These are phyloP conservation scores for Pedetes capensis DNA, from an alignment of 2,113 vertebrate genomes.

Conservation along the genomic window DNA sequence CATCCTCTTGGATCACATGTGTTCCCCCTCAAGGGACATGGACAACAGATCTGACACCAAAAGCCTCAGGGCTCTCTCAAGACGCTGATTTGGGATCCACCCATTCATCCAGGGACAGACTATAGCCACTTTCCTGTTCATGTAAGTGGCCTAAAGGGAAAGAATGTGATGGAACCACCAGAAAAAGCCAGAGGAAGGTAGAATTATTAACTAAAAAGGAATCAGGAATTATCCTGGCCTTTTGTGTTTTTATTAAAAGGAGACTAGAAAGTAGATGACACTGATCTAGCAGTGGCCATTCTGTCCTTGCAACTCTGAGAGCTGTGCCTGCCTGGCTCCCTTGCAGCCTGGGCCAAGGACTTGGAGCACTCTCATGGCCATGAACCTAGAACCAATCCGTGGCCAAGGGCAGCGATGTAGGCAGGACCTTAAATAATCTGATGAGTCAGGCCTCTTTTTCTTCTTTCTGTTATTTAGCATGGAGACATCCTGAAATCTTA, in stretches of 20 bases:
- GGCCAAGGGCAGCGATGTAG: background rate
- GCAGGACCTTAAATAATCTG: background rate
- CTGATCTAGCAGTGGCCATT: background rate
- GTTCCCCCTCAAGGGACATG: background rate
- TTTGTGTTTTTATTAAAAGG: background rate
- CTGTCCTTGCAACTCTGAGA: background rate
- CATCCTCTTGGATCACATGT: background rate
- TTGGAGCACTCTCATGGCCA: background rate
- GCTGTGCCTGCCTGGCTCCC: background rate
- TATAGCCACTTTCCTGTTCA: background rate
- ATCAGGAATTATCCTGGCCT: background rate
- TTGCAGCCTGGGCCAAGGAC: background rate
- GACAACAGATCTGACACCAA: background rate
- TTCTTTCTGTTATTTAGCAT: background rate
- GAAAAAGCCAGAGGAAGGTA: background rate
- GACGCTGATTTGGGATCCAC: background rate
- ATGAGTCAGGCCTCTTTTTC: background rate
- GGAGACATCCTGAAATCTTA: background rate
- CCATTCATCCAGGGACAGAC: background rate
- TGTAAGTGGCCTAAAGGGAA: background rate
- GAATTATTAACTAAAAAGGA: slow-evolving; percentile 9
- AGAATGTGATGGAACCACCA: background rate
- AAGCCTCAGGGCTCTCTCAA: background rate
- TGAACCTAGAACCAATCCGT: background rate
- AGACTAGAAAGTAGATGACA: background rate